A percentile compares a stretch with the other conserved stretches of the same genome.
Conservation (phyloP, 2,888 invertebrate species). For the Apoda limacodes region DNA sequence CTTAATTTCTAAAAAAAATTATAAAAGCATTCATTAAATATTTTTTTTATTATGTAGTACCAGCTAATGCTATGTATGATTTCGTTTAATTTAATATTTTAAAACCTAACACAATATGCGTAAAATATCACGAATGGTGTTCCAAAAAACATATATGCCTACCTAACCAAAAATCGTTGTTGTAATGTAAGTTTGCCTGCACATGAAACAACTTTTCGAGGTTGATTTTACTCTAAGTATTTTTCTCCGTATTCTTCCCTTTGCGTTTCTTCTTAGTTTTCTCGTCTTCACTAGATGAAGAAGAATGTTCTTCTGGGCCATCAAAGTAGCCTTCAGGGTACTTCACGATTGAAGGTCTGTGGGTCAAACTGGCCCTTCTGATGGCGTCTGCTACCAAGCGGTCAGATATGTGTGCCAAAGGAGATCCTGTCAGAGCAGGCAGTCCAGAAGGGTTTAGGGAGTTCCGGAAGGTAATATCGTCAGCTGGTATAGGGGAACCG, state of each 20-base stretch:
- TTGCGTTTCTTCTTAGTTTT: slow-evolving; percentile 19
- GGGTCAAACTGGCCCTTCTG: slow-evolving; percentile 47
- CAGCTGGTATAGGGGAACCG: slow-evolving; percentile 29
- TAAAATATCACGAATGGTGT: no score
- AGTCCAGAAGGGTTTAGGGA: slow-evolving; percentile 28
- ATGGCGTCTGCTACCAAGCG: slow-evolving; percentile 54
- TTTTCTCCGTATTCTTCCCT: slow-evolving; percentile 19
- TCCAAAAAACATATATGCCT: background rate
- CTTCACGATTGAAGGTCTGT: slow-evolving; percentile 45
- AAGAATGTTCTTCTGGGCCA: slow-evolving; percentile 37
- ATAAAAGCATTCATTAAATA: no score
- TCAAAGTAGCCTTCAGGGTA: slow-evolving; percentile 57
- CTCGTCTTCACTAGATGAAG: slow-evolving; percentile 52
- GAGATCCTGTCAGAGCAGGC: slow-evolving; percentile 29
- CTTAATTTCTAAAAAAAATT: no score
- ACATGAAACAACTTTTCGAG: slow-evolving; percentile 6
- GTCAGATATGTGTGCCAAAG: slow-evolving; percentile 41
- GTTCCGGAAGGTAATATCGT: slow-evolving; percentile 31
- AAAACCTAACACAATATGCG: no score
- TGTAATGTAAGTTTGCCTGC: no score
- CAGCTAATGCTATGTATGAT: no score
- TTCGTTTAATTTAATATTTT: no score
- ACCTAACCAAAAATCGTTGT: slow-evolving; percentile 4
- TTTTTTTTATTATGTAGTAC: no score
- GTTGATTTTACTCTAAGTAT: slow-evolving; percentile 22